Evolutionary conservation across 2,888 invertebrate genomes (phyloP).

Genomic region (Leptinotarsa tumamoca): DNA sequence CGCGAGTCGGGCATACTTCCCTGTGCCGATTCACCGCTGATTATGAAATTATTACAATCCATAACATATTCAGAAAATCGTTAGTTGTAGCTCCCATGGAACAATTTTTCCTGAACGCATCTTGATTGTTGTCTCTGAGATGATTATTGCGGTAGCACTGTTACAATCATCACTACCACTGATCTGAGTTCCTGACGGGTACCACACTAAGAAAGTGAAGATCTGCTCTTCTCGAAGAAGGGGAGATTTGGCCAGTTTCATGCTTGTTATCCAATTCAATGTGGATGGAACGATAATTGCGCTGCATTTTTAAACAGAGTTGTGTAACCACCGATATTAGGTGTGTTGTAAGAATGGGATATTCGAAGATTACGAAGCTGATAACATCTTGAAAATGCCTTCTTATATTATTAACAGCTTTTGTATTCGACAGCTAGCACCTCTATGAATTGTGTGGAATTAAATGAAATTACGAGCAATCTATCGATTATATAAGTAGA

Average conservation of each 20-base stretch:
- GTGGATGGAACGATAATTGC: conserved; percentile 18
- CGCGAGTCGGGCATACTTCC: no score
- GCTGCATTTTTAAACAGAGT: background rate
- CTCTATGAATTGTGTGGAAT: background rate
- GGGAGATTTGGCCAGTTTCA: conserved; percentile 22
- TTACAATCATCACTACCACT: conserved; percentile 43
- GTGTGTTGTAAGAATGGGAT: conserved; percentile 4
- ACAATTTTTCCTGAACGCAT: no score
- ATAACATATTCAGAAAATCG: no score
- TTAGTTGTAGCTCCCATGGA: no score
- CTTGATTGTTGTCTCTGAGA: no score
- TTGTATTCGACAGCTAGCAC: background rate
- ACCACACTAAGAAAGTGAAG: conserved; percentile 30
- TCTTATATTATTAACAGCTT: conserved; percentile 8
- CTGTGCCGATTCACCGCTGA: no score
- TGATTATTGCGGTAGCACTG: conserved; percentile 31
- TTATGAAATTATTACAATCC: no score
- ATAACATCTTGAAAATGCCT: background rate
- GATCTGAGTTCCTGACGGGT: conserved; percentile 20
- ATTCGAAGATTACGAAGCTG: background rate
- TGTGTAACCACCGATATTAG: background rate
- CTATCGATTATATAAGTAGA: conserved; percentile 1
- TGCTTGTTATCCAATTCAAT: conserved; percentile 12
- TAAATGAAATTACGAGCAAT: background rate
- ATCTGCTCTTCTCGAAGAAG: conserved; percentile 25